phyloP scores from a whole-genome alignment of 2,888 invertebrate species.

The Drosophila quinaria region DNA sequence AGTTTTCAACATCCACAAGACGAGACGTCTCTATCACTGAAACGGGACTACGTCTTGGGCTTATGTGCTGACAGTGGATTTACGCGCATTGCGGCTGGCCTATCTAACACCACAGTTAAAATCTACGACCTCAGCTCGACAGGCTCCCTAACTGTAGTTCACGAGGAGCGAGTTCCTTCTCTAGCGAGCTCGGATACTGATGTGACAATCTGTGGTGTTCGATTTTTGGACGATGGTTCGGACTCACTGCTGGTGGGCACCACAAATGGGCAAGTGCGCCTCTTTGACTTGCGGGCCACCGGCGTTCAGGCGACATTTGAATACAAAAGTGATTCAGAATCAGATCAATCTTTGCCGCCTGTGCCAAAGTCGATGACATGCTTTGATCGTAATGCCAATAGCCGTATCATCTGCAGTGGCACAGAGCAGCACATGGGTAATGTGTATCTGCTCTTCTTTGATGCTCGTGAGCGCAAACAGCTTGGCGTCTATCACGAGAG shows the following conservation, averaged over 20 bases:
- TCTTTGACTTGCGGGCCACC: conserved; percentile 86
- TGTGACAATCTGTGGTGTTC: conserved; percentile 74
- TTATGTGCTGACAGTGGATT: conserved; percentile 86
- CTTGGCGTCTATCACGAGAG: conserved; percentile 94
- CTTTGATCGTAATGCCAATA: conserved; percentile 91
- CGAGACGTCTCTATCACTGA: conserved; percentile 87
- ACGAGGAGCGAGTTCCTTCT: conserved; percentile 32
- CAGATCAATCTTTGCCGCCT: conserved; percentile 64
- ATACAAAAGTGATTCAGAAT: conserved; percentile 53
- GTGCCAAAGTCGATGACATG: conserved; percentile 88
- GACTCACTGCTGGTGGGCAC: conserved; percentile 79
- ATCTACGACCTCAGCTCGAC: conserved; percentile 86
- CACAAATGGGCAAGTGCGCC: conserved; percentile 74
- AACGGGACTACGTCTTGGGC: conserved; percentile 88
- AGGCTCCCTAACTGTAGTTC: conserved; percentile 73
- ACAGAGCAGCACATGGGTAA: conserved; percentile 90
- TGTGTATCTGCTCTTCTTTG: conserved; percentile 93
- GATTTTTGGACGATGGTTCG: conserved; percentile 77
- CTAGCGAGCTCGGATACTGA: neutral
- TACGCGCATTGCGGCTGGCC: conserved; percentile 86
- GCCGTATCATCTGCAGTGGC: conserved; percentile 91
- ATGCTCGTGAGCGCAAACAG: conserved; percentile 88
- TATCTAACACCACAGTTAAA: conserved; percentile 86
- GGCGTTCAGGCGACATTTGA: conserved; percentile 83
- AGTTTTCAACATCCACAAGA: conserved; percentile 73